Evolutionary conservation across 2,888 invertebrate species (phyloP).

Genomic region (Sepioteuthis lessoniana): DNA sequence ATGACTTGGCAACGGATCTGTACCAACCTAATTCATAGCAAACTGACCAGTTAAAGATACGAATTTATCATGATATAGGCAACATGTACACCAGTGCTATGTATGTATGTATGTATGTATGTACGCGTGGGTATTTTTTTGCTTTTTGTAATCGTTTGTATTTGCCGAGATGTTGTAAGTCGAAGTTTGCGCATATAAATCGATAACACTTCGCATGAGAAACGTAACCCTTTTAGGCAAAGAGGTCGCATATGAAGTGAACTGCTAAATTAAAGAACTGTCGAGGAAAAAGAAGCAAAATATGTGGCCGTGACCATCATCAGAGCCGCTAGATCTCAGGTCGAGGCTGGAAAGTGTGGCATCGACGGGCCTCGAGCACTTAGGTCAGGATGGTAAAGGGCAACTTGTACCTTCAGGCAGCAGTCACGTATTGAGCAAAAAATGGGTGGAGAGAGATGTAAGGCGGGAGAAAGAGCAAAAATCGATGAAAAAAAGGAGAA

Average conservation of each 20-base stretch:
- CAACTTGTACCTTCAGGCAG: slow-evolving; percentile 1
- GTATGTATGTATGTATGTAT: background rate
- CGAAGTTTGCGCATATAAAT: background rate
- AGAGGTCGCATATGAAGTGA: background rate
- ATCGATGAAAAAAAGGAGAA: background rate
- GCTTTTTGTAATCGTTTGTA: background rate
- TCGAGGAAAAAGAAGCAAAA: background rate
- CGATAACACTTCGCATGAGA: background rate
- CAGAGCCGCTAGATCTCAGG: background rate
- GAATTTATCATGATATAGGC: background rate
- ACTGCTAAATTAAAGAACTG: background rate
- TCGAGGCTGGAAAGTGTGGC: background rate
- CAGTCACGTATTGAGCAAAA: background rate
- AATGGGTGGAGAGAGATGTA: background rate
- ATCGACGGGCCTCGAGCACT: slow-evolving; percentile 16
- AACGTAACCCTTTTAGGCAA: background rate
- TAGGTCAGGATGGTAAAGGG: background rate
- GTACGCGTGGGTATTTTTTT: background rate
- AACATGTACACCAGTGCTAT: background rate
- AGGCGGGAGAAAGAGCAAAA: background rate
- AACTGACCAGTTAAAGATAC: too few relatives aligned
- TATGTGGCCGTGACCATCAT: background rate
- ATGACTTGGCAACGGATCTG: too few relatives aligned
- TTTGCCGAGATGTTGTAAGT: background rate
- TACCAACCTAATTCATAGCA: too few relatives aligned